Evolutionary conservation across 2,888 invertebrate species (phyloP).

Genomic region (Chymomyza amoena): DNA sequence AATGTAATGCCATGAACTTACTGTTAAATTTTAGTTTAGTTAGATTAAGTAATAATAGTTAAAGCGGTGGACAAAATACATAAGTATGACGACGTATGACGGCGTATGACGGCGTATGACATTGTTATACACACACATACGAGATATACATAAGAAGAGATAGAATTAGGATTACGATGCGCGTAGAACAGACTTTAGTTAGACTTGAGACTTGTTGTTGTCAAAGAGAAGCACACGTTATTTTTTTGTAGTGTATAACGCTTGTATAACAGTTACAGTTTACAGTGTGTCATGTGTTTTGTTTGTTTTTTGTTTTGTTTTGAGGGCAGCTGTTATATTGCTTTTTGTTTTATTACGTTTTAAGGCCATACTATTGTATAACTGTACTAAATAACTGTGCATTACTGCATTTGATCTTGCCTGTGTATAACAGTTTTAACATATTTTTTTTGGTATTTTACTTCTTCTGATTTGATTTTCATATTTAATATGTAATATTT

Average conservation of each 20-base stretch:
- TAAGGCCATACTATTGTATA: background rate
- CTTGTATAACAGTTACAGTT: background rate
- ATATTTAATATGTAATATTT: background rate
- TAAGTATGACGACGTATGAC: no score
- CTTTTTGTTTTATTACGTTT: background rate
- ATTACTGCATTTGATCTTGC: background rate
- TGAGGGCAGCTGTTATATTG: background rate
- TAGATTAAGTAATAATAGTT: constrained; percentile 14
- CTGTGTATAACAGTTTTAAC: background rate
- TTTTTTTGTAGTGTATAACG: no score
- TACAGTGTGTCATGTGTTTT: background rate
- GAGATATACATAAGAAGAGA: background rate
- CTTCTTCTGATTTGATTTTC: constrained; percentile 17
- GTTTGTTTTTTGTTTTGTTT: background rate
- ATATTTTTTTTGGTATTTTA: constrained; percentile 2
- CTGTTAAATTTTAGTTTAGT: background rate
- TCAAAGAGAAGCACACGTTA: background rate
- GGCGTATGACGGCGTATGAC: no score
- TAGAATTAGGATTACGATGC: constrained; percentile 5
- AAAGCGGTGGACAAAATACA: constrained; percentile 45
- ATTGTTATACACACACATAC: constrained; percentile 10
- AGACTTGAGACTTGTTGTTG: background rate
- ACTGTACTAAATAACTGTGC: background rate
- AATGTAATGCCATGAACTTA: constrained; percentile 1
- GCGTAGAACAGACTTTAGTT: background rate